Base-by-base conservation (phyloP, 2,113 vertebrate genomes). In the Orthonyx spaldingii region DNA sequence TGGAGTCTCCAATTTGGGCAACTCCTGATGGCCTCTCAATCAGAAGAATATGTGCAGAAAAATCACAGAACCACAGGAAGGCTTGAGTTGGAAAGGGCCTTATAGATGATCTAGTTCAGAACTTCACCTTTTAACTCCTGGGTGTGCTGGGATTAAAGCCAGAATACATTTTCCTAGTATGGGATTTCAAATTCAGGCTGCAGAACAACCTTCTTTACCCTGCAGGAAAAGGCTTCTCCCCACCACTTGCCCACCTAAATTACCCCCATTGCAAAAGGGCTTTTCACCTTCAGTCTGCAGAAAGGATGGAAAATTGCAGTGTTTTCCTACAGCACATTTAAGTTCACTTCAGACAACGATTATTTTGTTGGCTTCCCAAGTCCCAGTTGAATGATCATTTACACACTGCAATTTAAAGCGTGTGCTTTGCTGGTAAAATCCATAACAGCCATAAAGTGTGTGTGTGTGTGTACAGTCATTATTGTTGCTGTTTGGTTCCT, bases 331-430 rank as follows among this genome's bases (percentile, higher is more conserved):
- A 52, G 70, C 4, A 0, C 41, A 18, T 35, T 95, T 75, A 90
- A 71, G 83, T 71, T 94, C 76, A 57, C 49, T 86, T 90, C 84
- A 95, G 68, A 94, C 83, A 88, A 84, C 1, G 10, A 90, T 22
- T 79, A 68, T 82, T 91, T 79, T 70, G 88, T 84, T 84, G 69
- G 61, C 61, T 91, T 93, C 64, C 65, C 35, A 44, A 85, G 68
- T 41, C 55, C 70, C 78, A 91, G 79, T 94, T 92, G 95, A 93
- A 88, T 61, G 15, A 75, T 82, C 83, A 52, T 82, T 92, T 95
- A 79, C 47, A 86, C 5, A 1, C 55, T 94, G 10, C 52, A 94
- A 96, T 85, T 85, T 96, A 93, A 96, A 89, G 44, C 5, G 13
- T 60, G 33, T 75, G 33, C 41, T 93, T 82, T 42, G 44, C 72